A percentile compares a stretch with the other conserved stretches of the same genome.
phyloP scores from a whole-genome alignment of 2,113 vertebrate genomes.

The Zosterops pallidus region DNA sequence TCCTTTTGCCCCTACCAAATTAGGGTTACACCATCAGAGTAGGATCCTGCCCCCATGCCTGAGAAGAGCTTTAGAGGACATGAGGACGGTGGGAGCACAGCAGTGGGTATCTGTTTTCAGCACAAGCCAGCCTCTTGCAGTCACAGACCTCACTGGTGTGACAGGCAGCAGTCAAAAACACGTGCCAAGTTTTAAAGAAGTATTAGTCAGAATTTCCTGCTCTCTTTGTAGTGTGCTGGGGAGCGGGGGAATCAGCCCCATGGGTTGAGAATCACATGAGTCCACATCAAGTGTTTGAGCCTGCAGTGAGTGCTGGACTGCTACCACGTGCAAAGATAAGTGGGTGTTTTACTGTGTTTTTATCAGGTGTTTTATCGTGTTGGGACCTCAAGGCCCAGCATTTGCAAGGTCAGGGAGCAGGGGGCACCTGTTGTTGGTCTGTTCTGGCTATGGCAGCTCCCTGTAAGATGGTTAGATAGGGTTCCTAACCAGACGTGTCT shows the following conservation, averaged over 20 bases:
- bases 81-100: background rate
- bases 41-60: background rate
- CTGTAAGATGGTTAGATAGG: background rate
- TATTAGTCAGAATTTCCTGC: background rate
- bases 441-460: background rate
- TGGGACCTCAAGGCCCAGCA: background rate
- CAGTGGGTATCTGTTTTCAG: background rate
- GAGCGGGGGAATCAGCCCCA: background rate
- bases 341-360: background rate
- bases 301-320: background rate
- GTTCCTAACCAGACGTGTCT: background rate
- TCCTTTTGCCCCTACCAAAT: background rate
- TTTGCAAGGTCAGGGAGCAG: background rate
- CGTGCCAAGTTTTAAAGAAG: background rate
- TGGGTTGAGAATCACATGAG: background rate
- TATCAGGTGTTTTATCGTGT: background rate
- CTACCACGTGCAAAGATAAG: background rate
- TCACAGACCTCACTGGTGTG: background rate
- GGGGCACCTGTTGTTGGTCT: background rate
- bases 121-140: background rate
- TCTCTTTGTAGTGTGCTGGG: background rate
- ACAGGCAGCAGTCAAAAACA: background rate
- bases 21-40: background rate
- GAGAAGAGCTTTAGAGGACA: background rate
- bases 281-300: background rate